Percentiles rank a stretch among this genome's conserved stretches.
phyloP scores from a whole-genome alignment of 2,113 vertebrate genomes.

The Brachyhypopomus gauderio region DNA sequence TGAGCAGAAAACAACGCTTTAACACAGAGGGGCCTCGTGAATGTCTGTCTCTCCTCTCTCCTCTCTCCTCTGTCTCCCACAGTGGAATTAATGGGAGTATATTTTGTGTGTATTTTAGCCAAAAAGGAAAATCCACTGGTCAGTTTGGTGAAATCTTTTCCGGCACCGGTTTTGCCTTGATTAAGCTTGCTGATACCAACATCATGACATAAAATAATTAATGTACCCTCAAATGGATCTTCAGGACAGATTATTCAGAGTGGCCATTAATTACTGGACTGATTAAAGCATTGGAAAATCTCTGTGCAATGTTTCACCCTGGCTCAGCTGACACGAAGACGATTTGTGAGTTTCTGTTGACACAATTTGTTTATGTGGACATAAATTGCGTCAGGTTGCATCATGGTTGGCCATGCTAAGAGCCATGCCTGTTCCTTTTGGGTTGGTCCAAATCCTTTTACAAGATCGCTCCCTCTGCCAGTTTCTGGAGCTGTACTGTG shows the following conservation, averaged over 20 bases:
- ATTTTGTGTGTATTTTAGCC: too few species aligned
- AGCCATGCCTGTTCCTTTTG: slow-evolving; percentile 30
- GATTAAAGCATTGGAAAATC: slow-evolving; percentile 33
- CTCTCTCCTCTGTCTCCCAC: slow-evolving; percentile 39
- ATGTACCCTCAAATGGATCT: slow-evolving; percentile 18
- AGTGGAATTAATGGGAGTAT: too few species aligned
- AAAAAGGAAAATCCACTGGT: not conserved
- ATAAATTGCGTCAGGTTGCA: slow-evolving; percentile 73
- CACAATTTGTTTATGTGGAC: slow-evolving; percentile 48
- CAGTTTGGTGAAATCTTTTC: slow-evolving; percentile 9
- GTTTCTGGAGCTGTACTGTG: not conserved
- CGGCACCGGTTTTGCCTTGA: not conserved
- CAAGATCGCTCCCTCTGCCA: slow-evolving; percentile 34
- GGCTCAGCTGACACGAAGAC: slow-evolving; percentile 17
- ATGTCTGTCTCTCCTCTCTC: slow-evolving; percentile 52
- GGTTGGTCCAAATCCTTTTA: slow-evolving; percentile 49
- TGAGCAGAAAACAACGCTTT: slow-evolving; percentile 92
- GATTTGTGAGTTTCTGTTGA: slow-evolving; percentile 42
- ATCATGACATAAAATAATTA: slow-evolving; percentile 42
- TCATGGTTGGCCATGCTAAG: slow-evolving; percentile 63
- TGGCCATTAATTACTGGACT: slow-evolving; percentile 21
- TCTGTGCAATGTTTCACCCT: slow-evolving; percentile 19
- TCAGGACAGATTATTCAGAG: slow-evolving; percentile 30
- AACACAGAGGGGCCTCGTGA: slow-evolving; percentile 52
- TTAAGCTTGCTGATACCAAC: slow-evolving; percentile 1